phyloP scores from a whole-genome alignment of 2,888 invertebrate genomes.

The Beris chalybata region DNA sequence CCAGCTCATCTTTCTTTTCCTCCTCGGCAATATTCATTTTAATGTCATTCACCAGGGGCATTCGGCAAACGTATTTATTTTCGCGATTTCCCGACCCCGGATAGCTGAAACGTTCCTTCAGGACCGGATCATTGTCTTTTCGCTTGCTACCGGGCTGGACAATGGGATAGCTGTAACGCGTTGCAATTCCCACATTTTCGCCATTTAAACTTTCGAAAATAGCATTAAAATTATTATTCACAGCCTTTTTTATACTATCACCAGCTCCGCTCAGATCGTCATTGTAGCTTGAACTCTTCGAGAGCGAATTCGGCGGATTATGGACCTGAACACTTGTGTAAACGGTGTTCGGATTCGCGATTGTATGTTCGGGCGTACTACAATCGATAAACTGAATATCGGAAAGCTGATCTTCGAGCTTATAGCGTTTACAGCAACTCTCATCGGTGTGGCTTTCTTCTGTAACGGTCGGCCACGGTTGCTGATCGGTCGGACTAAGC shows the following conservation, averaged over 20 bases:
- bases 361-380: conserved; percentile 67
- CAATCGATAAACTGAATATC: conserved; percentile 83
- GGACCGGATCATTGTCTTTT: conserved; percentile 47
- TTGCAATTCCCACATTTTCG: conserved; percentile 40
- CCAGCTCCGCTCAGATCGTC: conserved; percentile 23
- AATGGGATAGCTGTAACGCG: conserved; percentile 54
- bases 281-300: conserved; percentile 34
- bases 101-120: conserved; percentile 55
- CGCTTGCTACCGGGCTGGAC: conserved; percentile 53
- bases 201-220: conserved; percentile 41
- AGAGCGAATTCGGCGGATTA: conserved; percentile 49
- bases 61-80: conserved; percentile 42
- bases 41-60: conserved; percentile 39
- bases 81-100: conserved; percentile 45
- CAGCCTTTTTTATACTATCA: conserved; percentile 6
- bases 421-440: conserved; percentile 65
- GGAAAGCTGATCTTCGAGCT: conserved; percentile 76
- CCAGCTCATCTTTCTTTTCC: conserved; percentile 38
- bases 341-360: conserved; percentile 47
- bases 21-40: conserved; percentile 42
- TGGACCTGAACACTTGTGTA: conserved; percentile 55
- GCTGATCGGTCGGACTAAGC: conserved; percentile 48
- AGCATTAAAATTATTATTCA: conserved; percentile 39
- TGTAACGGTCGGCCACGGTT: conserved; percentile 28
- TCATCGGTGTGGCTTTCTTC: conserved; percentile 51